Evolutionary conservation across 2,113 vertebrate genomes (phyloP).

Genomic region (Choloepus hoffmanni): DNA sequence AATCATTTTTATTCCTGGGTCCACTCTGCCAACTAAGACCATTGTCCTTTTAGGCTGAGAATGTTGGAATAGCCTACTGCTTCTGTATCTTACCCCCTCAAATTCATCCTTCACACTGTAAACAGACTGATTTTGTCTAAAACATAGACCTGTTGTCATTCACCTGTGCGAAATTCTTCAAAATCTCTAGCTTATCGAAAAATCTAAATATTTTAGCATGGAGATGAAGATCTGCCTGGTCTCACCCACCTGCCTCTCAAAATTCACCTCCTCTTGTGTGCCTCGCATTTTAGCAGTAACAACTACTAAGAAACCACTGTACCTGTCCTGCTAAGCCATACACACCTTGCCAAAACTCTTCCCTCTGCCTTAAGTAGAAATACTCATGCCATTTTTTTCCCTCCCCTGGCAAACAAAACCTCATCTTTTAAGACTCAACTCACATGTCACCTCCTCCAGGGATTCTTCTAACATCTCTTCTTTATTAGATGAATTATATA

Average conservation of each 20-base stretch:
- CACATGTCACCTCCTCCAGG: background rate
- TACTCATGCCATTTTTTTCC: background rate
- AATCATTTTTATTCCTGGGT: background rate
- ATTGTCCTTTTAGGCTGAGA: background rate
- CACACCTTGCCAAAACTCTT: background rate
- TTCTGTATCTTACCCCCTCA: background rate
- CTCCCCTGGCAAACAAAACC: background rate
- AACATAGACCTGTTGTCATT: background rate
- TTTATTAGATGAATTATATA: background rate
- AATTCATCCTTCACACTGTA: background rate
- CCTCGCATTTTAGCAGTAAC: background rate
- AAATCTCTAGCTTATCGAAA: background rate
- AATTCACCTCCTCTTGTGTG: background rate
- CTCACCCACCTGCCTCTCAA: background rate
- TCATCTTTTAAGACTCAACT: background rate
- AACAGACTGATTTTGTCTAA: background rate
- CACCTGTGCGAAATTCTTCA: background rate
- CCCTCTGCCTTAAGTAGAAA: background rate
- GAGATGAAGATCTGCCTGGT: background rate
- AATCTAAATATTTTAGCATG: background rate
- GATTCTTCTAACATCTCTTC: background rate
- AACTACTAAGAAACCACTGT: background rate
- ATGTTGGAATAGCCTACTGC: background rate
- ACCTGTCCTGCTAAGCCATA: background rate
- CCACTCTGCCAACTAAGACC: background rate